A percentile compares a stretch with the other conserved stretches of the same genome.
Evolutionary conservation across 2,888 invertebrate genomes (phyloP).

Genomic region (Nowickia ferox): DNA sequence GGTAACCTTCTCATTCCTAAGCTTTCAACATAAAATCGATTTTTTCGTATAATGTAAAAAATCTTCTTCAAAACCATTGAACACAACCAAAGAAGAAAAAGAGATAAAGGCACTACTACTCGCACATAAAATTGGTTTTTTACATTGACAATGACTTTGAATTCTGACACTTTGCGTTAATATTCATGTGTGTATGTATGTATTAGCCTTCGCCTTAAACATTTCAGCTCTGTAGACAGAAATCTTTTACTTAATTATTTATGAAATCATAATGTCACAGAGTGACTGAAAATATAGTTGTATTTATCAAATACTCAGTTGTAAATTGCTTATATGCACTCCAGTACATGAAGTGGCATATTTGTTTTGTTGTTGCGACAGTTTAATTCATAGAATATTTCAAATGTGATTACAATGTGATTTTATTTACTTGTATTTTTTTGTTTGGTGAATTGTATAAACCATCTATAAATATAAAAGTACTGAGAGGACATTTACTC

Average conservation of each 20-base stretch:
- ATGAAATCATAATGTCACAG: not conserved
- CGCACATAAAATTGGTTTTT: constrained; percentile 33
- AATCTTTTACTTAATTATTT: constrained; percentile 44
- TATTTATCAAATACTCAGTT: not conserved
- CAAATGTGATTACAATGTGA: not conserved
- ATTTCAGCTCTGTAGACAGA: constrained; percentile 15
- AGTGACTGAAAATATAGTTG: constrained; percentile 2
- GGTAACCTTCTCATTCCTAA: constrained; percentile 8
- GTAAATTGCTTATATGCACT: not conserved
- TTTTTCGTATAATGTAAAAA: constrained; percentile 19
- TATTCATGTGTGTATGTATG: not conserved
- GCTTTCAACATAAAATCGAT: constrained; percentile 23
- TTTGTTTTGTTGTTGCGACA: not conserved
- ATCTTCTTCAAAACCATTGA: constrained; percentile 41
- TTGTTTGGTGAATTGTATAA: not conserved
- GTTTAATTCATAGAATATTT: not conserved
- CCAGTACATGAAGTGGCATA: not conserved
- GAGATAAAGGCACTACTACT: constrained; percentile 12
- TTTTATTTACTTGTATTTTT: not conserved
- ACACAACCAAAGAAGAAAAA: not conserved
- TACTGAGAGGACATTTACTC: too few relatives aligned
- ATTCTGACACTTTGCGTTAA: constrained; percentile 24
- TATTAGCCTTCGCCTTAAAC: not conserved
- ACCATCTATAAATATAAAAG: too few relatives aligned
- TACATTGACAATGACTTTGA: constrained; percentile 68